Base-by-base conservation (phyloP, 1,140 invertebrate genomes). In the Pseudobourletiella spinata region DNA sequence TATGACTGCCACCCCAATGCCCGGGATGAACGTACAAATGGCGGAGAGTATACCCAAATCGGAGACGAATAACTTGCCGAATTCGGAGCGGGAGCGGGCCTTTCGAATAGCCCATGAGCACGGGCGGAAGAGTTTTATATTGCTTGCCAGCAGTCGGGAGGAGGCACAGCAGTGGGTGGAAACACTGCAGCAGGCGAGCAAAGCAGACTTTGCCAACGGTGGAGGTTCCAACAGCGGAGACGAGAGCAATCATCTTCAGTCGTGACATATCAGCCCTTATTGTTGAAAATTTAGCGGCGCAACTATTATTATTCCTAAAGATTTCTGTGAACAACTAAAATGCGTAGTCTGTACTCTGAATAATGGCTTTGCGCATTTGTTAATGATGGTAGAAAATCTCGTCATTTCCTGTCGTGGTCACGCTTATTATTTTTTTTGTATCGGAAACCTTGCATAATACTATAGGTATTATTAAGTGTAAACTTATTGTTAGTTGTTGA, bases 1-100 rank as follows among this genome's bases (percentile, higher is more conserved):
- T 14, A 73, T 84, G 65, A 82, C 81, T 0, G 81, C 82, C 0
- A 81, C 82, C 0, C 83, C 84, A 0, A 76, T 86, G 71, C 83
- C 83, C 16, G 65, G 65, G 32, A 69, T 68, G 64, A 39, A 51
- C n/a, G 59, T 66, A 44, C 14, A 54, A 30, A 51, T 70, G 56
- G 60, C 59, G 11, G 68, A 70, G 11, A 43, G 59, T 18, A 54
- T 70, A 11, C 63, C 59, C 2, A 70, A 67, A 59, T 57, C 59
- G 16, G 68, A 70, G 14, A 52, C 32, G 6, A 26, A 20, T 14
- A 61, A 44, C 30, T 22, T 69, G 2, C 32, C 59, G 2, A 28
- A 39, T 20, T 22, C 20, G 3, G 67, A 67, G 35, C 66, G 60
- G 51, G 64, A 69, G 4, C 42, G 69, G 43, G 50, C 46, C 6